phyloP scores from a whole-genome alignment of 2,888 invertebrate species.

The Spodoptera picta region DNA sequence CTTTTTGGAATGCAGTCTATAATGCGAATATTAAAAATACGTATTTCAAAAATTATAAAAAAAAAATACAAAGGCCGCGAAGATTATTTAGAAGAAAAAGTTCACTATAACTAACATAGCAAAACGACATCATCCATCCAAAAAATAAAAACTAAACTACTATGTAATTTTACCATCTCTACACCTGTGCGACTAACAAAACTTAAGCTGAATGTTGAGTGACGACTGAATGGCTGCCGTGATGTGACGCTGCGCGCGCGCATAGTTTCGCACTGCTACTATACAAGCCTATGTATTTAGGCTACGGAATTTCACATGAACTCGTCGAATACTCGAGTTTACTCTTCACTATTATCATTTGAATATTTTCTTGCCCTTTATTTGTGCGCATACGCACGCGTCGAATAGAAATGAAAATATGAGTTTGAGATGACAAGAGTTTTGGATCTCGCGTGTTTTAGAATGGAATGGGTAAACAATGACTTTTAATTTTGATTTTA shows the following conservation, averaged over 20 bases:
- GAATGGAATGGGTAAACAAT: no score
- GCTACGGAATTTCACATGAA: constrained; percentile 53
- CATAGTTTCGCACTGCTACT: constrained; percentile 48
- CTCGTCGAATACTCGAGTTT: constrained; percentile 31
- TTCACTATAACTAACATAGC: no score
- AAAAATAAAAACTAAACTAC: not conserved
- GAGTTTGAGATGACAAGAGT: no score
- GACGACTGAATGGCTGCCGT: constrained; percentile 70
- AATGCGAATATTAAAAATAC: no score
- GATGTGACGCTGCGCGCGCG: constrained; percentile 54
- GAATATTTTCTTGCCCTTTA: not conserved
- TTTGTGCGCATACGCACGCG: constrained; percentile 9
- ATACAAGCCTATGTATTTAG: constrained; percentile 42
- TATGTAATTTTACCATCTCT: constrained; percentile 32
- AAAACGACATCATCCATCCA: no score
- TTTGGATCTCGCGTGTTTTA: no score
- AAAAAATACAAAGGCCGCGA: no score
- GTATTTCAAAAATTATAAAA: no score
- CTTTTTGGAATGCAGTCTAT: no score
- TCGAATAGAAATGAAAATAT: not conserved
- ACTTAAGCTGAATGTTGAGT: constrained; percentile 60
- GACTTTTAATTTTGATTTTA: no score
- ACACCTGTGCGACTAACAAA: constrained; percentile 54
- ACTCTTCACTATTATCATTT: constrained; percentile 24
- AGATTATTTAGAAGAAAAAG: no score